These are phyloP conservation scores for Drosophila kanapiae DNA, from an alignment of 1,140 invertebrate genomes.

Conservation along the genomic window DNA sequence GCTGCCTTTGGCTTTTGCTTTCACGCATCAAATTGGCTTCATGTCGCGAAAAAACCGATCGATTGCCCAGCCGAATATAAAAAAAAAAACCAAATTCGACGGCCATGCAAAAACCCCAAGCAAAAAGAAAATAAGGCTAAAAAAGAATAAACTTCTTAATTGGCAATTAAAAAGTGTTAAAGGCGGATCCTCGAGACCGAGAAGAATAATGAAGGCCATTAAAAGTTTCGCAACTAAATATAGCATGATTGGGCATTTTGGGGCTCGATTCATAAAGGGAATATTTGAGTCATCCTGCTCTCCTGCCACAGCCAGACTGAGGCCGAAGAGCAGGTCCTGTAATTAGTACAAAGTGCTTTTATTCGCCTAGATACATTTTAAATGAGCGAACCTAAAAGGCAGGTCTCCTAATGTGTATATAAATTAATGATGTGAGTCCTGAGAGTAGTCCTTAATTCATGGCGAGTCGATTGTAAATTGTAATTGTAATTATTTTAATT, in stretches of 20 bases:
- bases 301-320: background rate
- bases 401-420: conserved; percentile 13
- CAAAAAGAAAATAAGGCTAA: conserved; percentile 17
- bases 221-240: conserved; percentile 52
- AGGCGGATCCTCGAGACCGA: conserved; percentile 25
- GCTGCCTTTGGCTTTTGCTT: conserved; percentile 54
- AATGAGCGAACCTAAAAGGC: conserved; percentile 33
- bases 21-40: conserved; percentile 57
- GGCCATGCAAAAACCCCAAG: conserved; percentile 37
- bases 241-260: conserved; percentile 11
- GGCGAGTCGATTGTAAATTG: conserved; percentile 66
- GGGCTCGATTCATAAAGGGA: conserved; percentile 21
- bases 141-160: conserved; percentile 70
- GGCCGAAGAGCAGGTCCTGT: background rate
- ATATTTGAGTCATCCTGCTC: conserved; percentile 7
- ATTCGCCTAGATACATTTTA: conserved; percentile 50
- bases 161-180: conserved; percentile 76
- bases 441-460: conserved; percentile 35
- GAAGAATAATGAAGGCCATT: conserved; percentile 50
- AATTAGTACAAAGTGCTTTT: conserved; percentile 60
- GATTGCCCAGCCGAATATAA: conserved; percentile 37
- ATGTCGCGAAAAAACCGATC: conserved; percentile 44
- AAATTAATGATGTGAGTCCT: conserved; percentile 69
- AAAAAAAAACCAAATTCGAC: background rate
- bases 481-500: conserved; percentile 79